Percentiles rank a stretch among this genome's conserved stretches.
Evolutionary conservation across 1,140 invertebrate genomes (phyloP).

Genomic region (Aphaenogaster ashmeadi): DNA sequence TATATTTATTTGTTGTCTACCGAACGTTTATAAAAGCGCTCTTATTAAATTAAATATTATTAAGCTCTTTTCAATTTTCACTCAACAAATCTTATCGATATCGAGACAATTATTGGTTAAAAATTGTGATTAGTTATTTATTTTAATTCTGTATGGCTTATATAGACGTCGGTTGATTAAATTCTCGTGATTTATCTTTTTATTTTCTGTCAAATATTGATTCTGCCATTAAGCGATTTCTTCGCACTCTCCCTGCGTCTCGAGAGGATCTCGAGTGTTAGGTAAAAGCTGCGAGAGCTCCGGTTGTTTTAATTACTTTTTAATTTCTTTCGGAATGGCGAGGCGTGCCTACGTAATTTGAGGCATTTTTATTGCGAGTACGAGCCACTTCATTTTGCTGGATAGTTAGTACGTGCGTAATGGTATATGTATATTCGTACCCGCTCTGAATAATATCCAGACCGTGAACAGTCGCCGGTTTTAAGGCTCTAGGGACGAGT

Average conservation of each 20-base stretch:
- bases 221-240: conserved; percentile 31
- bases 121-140: conserved; percentile 8
- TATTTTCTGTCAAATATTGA: conserved; percentile 59
- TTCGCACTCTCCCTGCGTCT: conserved; percentile 19
- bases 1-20: not conserved
- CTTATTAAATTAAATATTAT: not conserved
- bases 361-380: conserved; percentile 76
- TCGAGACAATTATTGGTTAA: not conserved
- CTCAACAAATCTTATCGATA: not conserved
- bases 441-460: conserved; percentile 71
- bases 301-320: conserved; percentile 84
- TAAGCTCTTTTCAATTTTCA: not conserved
- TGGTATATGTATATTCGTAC: conserved; percentile 64
- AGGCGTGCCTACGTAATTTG: conserved; percentile 79
- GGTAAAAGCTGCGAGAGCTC: conserved; percentile 23
- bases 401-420: conserved; percentile 66
- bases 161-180: conserved; percentile 18
- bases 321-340: conserved; percentile 83
- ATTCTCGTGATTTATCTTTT: conserved; percentile 55
- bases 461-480: conserved; percentile 71
- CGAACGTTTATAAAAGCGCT: not conserved
- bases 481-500: conserved; percentile 78
- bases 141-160: not conserved
- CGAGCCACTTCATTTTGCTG: conserved; percentile 67
- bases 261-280: conserved; percentile 17